Percentiles rank a stretch among this genome's conserved stretches.
phyloP scores from a whole-genome alignment of 2,797 vertebrate genomes.

The Microctenopoma steveboyesi region DNA sequence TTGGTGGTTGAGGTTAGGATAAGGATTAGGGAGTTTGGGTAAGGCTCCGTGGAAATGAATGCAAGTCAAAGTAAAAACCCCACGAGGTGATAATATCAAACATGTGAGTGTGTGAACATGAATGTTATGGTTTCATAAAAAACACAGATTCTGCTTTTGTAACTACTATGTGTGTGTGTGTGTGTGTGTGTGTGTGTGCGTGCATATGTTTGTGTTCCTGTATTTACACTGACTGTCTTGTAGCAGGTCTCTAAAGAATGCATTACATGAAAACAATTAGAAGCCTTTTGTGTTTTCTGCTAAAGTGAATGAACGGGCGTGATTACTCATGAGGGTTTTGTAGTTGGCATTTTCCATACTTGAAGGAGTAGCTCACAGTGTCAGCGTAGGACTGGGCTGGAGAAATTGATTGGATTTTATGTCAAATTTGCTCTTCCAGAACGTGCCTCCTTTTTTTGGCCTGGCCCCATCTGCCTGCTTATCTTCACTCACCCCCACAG shows the following conservation, averaged over 20 bases:
- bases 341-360: slow-evolving; percentile 44
- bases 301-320: slow-evolving; percentile 36
- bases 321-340: slow-evolving; percentile 57
- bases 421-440: slow-evolving; percentile 74
- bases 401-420: slow-evolving; percentile 65
- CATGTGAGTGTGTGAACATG: no score
- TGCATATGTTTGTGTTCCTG: slow-evolving; percentile 3
- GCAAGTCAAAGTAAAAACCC: no score
- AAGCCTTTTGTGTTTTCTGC: slow-evolving; percentile 59
- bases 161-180: not conserved
- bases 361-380: slow-evolving; percentile 48
- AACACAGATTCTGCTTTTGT: slow-evolving; percentile 17
- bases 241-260: slow-evolving; percentile 43
- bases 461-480: slow-evolving; percentile 51
- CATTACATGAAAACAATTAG: slow-evolving; percentile 52
- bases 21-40: no score
- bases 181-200: slow-evolving; percentile 2
- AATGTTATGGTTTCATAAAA: no score
- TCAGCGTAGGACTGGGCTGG: slow-evolving; percentile 50
- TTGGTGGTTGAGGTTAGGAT: no score
- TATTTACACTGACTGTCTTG: slow-evolving; percentile 24
- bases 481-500: slow-evolving; percentile 54
- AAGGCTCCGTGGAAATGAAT: no score
- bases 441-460: slow-evolving; percentile 62
- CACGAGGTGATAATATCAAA: no score